Evolutionary conservation across 2,888 invertebrate species (phyloP), one percentile per base, ranked within the genome.

Genomic region (Megalurothrips usitatus): DNA sequence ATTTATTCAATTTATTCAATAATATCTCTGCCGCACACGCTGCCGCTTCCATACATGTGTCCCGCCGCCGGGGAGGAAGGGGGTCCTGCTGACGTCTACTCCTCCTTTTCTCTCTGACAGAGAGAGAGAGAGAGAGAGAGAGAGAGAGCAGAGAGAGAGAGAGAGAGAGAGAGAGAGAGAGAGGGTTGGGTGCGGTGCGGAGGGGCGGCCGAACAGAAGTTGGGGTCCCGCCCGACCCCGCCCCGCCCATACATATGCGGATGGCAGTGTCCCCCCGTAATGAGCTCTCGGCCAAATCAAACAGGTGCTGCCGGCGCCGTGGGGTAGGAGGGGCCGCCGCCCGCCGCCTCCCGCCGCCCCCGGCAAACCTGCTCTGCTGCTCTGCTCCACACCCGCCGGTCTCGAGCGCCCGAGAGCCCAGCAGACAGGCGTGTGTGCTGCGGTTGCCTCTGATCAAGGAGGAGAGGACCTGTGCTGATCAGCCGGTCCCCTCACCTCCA

Each of bases 1-100:
- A 26, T 75, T 75, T 75, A 75, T 75, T 75, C 68, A 75, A 75
- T 75, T 75, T 75, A 75, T 75, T 75, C 68, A 75, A 75, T 75
- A 75, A 75, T 75, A 75, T 75, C 68, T 75, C 23, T 75, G 68
- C 9, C 68, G 68, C 68, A 26, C 23, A 43, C 12, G 68, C 68
- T 26, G 68, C 10, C 68, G 58, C n/a, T 58, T 58, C 17, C 58
- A 58, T 58, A 58, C 58, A 58, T 75, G 68, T 12, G 68, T 12
- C 26, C 14, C 58, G 58, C 58, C 6, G 2, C 34, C 2, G 34
- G 3, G 6, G 34, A 43, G 34, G 34, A 6, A 43, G 34, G 34
- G 9, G 52, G 52, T 52, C 52, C 19, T 12, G 2, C 52, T 52
- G 52, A 19, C 52, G 52, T 52, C 34, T 2, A 2, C 6, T 43